Base-by-base conservation (phyloP, 1,140 invertebrate genomes). In the Holcopasites calliopsidis region DNA sequence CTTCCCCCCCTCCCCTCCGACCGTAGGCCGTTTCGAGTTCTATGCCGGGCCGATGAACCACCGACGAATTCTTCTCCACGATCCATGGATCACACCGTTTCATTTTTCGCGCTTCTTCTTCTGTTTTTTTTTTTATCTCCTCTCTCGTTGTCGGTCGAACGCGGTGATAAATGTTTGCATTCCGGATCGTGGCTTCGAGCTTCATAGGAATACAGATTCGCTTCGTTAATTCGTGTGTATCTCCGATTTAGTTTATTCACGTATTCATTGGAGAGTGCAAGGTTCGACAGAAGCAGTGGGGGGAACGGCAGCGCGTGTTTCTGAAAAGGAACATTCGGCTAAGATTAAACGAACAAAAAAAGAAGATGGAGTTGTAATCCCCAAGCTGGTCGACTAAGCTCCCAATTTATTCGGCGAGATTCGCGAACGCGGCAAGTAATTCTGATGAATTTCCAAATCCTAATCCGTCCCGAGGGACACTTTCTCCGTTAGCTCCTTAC, bases 401-500 rank as follows among this genome's bases (percentile, higher is more conserved):
- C 10, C 5, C 68, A 38, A 75, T 75, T 75, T 68, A 75, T 75
- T 26, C 2, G n/a, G 11, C 21, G 21, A 23, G 3, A 38, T 40
- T 54, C 8, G 10, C 2, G 10, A 7, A 3, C 10, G n/a, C 31
- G 38, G 13, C 33, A n/a, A 49, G 23, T 31, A 47, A 40, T 26
- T 31, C 26, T 57, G 21, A 66, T 58, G 58, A 68, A 58, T 68
- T 66, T 49, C 42, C 47, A 11, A 40, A 54, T 33, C 47, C 35
- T 62, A 42, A 52, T 40, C 35, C n/a, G 13, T 58, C 13, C 6
- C 23, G 1, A 50, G 55, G 54, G 55, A 31, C 11, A 7, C 6
- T 58, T 40, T 31, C 1, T n/a, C 0, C 40, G n/a, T 3, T 11
- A 11, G 3, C 38, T 50, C 21, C 1, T 68, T 52, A 40, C 52